Evolutionary conservation across 1,140 invertebrate genomes (phyloP), one percentile per base, ranked within the genome.

Genomic region (Nasonia giraulti): DNA sequence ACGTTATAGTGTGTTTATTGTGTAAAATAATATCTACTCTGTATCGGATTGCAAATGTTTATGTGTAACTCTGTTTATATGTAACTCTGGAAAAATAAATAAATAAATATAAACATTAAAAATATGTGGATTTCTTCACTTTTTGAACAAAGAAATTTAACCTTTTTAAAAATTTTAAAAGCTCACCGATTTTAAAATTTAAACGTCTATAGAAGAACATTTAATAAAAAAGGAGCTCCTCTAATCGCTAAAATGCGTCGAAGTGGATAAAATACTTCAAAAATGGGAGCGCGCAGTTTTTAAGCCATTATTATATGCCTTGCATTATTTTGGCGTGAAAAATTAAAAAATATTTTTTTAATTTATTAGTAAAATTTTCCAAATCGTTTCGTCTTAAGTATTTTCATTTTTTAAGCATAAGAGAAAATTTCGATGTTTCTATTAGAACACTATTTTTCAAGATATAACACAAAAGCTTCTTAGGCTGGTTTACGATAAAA

Each of bases 271-370:
- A 44, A 44, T 44, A 44, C 40, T 44, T 44, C 6, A 44, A 44
- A 62, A n/a, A 20, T 62, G 17, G 17, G 6, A 20, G 17, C 55
- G n/a, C 20, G n/a, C 17, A 55, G 14, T 55, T 20, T 27, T 17
- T 17, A n/a, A 62, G 55, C 55, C 47, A 78, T 20, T 33, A 37
- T 37, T 31, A 77, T 44, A 44, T 7, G 40, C 31, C 8, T 73
- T 73, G 31, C 0, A 75, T 20, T 62, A 27, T 17, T 68, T 68
- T 68, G 68, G 74, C 74, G 27, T 83, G 68, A 66, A 82, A 76
- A 76, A 82, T 81, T 69, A 75, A 55, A 74, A 76, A 82, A 47
- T 44, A 83, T 83, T 86, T 79, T 80, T 0, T 47, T 0, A 82
- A 74, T 80, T 83, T 55, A 75, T 55, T 80, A 76, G 10, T 80